phyloP scores from a whole-genome alignment of 2,113 vertebrate species.

The Oncorhynchus tshawytscha region DNA sequence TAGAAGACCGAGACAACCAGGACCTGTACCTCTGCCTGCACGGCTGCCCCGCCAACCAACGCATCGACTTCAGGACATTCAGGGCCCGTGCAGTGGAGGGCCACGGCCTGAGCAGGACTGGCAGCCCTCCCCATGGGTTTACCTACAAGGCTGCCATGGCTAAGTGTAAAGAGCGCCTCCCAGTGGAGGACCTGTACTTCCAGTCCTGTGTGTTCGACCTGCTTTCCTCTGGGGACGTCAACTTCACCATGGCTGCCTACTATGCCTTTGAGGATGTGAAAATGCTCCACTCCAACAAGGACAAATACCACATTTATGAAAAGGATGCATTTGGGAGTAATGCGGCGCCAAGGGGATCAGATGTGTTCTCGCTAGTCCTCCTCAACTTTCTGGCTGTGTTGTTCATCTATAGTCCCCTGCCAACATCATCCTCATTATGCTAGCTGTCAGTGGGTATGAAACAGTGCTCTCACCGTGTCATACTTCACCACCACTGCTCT shows the following conservation, averaged over 20 bases:
- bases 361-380: slow-evolving; percentile 53
- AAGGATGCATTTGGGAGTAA: slow-evolving; percentile 67
- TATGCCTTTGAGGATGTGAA: slow-evolving; percentile 95
- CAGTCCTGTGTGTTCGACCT: slow-evolving; percentile 97
- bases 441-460: slow-evolving; percentile 50
- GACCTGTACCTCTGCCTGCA: slow-evolving; percentile 95
- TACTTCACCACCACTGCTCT: slow-evolving; percentile 25
- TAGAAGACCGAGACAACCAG: slow-evolving; percentile 89
- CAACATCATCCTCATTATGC: slow-evolving; percentile 57
- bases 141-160: slow-evolving; percentile 83
- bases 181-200: slow-evolving; percentile 95
- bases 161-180: slow-evolving; percentile 92
- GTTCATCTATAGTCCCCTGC: slow-evolving; percentile 64
- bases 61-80: slow-evolving; percentile 87
- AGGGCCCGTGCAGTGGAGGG: slow-evolving; percentile 65
- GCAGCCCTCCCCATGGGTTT: slow-evolving; percentile 68
- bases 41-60: slow-evolving; percentile 89
- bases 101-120: slow-evolving; percentile 49
- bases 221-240: slow-evolving; percentile 87
- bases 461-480: slow-evolving; percentile 40
- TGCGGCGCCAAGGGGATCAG: neutral
- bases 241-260: slow-evolving; percentile 96
- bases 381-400: slow-evolving; percentile 55
- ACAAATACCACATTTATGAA: slow-evolving; percentile 88
- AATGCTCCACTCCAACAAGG: slow-evolving; percentile 92